Conservation (phyloP, 2,797 vertebrate genomes). For the Alca torda region DNA sequence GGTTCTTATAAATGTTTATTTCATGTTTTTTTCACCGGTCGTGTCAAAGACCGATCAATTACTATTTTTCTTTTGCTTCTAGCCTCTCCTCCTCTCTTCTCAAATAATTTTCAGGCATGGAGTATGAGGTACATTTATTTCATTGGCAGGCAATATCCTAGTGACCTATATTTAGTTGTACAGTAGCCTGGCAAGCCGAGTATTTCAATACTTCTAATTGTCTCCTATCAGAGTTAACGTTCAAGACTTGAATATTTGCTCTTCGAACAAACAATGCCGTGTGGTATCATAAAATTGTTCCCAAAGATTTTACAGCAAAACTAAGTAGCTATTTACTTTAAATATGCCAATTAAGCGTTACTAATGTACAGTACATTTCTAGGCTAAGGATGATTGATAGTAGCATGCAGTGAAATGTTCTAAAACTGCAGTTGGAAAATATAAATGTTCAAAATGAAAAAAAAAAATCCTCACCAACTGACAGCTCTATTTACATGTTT, state of each 20-base stretch:
- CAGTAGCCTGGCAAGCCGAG: background rate
- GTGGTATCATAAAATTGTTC: slow-evolving; percentile 65
- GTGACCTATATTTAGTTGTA: slow-evolving; percentile 5
- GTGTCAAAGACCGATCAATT: accelerated
- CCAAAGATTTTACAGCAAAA: slow-evolving; percentile 74
- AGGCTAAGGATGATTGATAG: slow-evolving; percentile 79
- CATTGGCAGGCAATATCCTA: background rate
- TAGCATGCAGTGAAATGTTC: slow-evolving; percentile 73
- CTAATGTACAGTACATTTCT: slow-evolving; percentile 75
- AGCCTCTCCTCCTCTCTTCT: background rate
- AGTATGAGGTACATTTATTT: background rate
- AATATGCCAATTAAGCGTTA: slow-evolving; percentile 80
- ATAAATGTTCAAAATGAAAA: slow-evolving; percentile 67
- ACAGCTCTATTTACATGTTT: slow-evolving; percentile 74
- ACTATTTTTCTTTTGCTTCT: background rate
- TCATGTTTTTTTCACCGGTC: background rate
- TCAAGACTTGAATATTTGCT: slow-evolving; percentile 63
- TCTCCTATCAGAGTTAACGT: slow-evolving; percentile 41
- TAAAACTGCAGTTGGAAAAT: slow-evolving; percentile 75
- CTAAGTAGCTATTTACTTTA: slow-evolving; percentile 81
- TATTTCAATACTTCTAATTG: slow-evolving; percentile 50
- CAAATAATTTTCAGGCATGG: background rate
- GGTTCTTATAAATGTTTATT: background rate
- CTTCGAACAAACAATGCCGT: slow-evolving; percentile 67
- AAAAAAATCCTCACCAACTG: slow-evolving; percentile 37